Base-by-base conservation (phyloP, 1,140 invertebrate species). In the Zaprionus camerounensis region DNA sequence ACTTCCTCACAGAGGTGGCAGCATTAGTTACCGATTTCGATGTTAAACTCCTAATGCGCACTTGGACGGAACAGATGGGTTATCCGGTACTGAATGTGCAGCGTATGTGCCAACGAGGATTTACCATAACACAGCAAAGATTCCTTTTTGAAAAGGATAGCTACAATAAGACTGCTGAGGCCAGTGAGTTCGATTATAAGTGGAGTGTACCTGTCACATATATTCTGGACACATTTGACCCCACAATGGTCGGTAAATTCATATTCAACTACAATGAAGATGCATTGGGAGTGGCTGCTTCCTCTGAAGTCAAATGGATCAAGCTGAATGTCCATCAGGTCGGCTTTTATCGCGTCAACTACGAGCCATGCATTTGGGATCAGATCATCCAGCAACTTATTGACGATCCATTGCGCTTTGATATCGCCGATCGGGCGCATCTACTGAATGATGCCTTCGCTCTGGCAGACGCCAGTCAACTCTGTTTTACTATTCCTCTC, bases 41-140 rank as follows among this genome's bases (percentile, higher is more conserved):
- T 78, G 92, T 96, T 7, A 86, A 91, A 59, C 91, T 94, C 17
- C 95, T 99, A 56, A 97, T 99, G 96, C 95, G 97, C 66, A 98
- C 97, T 0, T 99, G 98, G 97, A 98, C 97, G 0, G 94, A 95
- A 26, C 98, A 99, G 93, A 98, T 97, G 96, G 98, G 98, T 5
- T 98, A 96, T 82, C 98, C 98, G 0, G 94, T 98, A 0, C 91
- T 99, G 0, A 95, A 93, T 9, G 95, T 97, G 2, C 74, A 92
- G 3, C 91, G 84, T 1, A n/a, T 34, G 9, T 38, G 46, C 1
- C 61, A 79, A 0, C 93, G 92, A 9, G 94, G 92, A 1, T 95
- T 95, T 46, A 92, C 92, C 1, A 92, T 98, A 0, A 96, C 94
- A 0, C 97, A 98, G 83, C 93, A 95, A 69, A 92, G 97, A 71